These are phyloP conservation scores for Thecophora atra DNA, from an alignment of 2,888 invertebrate species.

Conservation along the genomic window DNA sequence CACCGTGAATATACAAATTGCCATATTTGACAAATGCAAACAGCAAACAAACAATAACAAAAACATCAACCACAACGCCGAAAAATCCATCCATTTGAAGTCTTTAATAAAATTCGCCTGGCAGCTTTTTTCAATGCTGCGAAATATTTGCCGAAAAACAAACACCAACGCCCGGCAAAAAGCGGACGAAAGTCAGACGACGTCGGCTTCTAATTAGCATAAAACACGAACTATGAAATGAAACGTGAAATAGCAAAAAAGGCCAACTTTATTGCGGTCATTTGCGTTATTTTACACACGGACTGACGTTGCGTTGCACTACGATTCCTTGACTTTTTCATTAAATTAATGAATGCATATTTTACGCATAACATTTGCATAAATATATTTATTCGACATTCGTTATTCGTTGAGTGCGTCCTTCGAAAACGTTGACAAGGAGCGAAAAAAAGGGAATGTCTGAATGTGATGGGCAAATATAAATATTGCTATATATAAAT, in stretches of 20 bases:
- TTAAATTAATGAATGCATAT: conserved; percentile 20
- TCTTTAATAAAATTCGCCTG: neutral
- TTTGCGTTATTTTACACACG: conserved; percentile 15
- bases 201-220: conserved; percentile 35
- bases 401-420: too few relatives aligned
- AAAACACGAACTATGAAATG: conserved; percentile 28
- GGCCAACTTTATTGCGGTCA: conserved; percentile 22
- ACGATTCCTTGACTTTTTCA: neutral
- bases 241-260: conserved; percentile 24
- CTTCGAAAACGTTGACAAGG: too few relatives aligned
- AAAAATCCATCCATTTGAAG: neutral
- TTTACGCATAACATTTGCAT: conserved; percentile 21
- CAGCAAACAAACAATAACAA: conserved; percentile 22
- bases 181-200: conserved; percentile 23
- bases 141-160: neutral
- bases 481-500: too few relatives aligned
- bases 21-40: conserved; percentile 27
- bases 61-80: neutral
- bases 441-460: too few relatives aligned
- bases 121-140: neutral
- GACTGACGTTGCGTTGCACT: neutral
- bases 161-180: neutral
- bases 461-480: too few relatives aligned
- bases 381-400: conserved; percentile 17
- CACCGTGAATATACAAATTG: conserved; percentile 33